Base-by-base conservation (phyloP, 1,140 invertebrate species). In the Brachionus rubens region DNA sequence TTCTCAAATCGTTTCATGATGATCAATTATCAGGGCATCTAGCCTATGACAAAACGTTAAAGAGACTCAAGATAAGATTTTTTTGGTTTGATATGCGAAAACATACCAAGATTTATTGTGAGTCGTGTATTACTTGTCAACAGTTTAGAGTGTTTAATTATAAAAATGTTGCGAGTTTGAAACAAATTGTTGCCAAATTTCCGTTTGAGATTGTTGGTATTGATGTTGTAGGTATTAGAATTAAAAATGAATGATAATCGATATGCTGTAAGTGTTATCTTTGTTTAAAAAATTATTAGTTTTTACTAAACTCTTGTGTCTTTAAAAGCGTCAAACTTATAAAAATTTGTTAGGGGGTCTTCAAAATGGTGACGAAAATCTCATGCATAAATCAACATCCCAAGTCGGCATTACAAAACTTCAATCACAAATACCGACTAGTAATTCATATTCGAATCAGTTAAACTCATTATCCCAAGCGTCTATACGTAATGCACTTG, bases 401-500 rank as follows among this genome's bases (percentile, higher is more conserved):
- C 54, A 36, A 36, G 9, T 36, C 3, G 33, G 33, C 9, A 3
- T 36, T n/a, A 21, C 12, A 2, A 59, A 59, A 33, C 16, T 59
- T 6, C 54, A 59, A 1, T 10, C 50, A 3, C 50, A 54, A 21
- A 59, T 28, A 36, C n/a, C 14, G 9, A 19, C 33, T 6, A 59
- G 14, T 16, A 10, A 59, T n/a, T 40, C 54, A 30, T 59, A 41
- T 33, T 59, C 54, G 12, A 59, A 16, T 16, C 54, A 59, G 36
- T 4, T 59, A n/a, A 59, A 24, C 30, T 41, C 59, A 43, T 21
- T 43, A 7, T 36, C 33, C 6, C 21, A 67, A 21, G 48, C 30
- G 7, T 24, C 52, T 16, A 36, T 43, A 10, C 62, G 77, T 24
- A 75, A 80, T 36, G 81, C 82, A 6, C 77, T 83, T 14, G 80